These are phyloP conservation scores for Trichechus manatus DNA, from an alignment of 2,113 vertebrate species.

Conservation along the genomic window DNA sequence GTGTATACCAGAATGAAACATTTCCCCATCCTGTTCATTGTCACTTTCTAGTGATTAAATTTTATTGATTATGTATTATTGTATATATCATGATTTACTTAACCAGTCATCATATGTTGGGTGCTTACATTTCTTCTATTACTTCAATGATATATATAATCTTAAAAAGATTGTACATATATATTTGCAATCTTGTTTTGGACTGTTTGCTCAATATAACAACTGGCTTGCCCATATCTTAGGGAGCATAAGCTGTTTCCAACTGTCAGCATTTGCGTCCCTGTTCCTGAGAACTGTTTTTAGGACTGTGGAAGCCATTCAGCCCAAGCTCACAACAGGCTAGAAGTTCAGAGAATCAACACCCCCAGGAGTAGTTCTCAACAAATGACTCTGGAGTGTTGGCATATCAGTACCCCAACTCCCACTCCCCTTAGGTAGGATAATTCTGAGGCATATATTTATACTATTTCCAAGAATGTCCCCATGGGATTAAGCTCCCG, in stretches of 20 bases:
- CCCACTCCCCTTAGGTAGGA: neutral
- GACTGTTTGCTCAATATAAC: constrained; percentile 31
- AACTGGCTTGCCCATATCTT: neutral
- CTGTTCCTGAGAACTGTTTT: neutral
- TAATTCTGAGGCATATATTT: neutral
- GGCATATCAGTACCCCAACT: neutral
- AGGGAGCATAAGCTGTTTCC: neutral
- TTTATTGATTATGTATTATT: neutral
- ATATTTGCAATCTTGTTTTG: neutral
- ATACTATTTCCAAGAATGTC: neutral
- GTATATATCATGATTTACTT: neutral
- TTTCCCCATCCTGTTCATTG: too few species aligned
- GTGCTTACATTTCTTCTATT: neutral
- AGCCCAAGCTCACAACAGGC: neutral
- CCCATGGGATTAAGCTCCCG: neutral
- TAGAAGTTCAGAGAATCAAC: neutral
- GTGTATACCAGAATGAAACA: too few species aligned
- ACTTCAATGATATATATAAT: neutral
- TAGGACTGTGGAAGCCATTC: neutral
- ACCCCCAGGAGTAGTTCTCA: neutral
- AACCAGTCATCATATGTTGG: neutral
- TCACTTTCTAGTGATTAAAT: neutral
- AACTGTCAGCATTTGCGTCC: neutral
- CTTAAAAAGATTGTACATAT: neutral
- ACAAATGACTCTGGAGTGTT: neutral